Conservation (phyloP, 1,140 invertebrate species). For the Drosophila eugracilis region DNA sequence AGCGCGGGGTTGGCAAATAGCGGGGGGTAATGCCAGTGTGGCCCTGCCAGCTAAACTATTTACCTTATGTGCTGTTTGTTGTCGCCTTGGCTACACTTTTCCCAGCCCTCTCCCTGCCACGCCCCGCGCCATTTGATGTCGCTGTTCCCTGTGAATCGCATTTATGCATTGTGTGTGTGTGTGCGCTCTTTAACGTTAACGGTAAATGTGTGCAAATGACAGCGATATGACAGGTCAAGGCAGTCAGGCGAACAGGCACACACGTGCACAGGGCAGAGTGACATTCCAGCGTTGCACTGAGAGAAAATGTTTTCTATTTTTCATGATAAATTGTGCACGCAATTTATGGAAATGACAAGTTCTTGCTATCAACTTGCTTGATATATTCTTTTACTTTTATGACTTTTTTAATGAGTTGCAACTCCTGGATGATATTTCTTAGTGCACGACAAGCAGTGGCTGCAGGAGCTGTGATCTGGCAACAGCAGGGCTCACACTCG, state of each 20-base stretch:
- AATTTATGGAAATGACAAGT: no score
- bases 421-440: no score
- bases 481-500: constrained; percentile 26
- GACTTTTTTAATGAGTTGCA: not conserved
- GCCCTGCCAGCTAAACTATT: constrained; percentile 69
- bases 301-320: no score
- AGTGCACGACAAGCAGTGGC: constrained; percentile 13
- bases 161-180: constrained; percentile 6
- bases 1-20: no score
- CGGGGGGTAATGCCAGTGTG: constrained; percentile 13
- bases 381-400: no score
- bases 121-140: constrained; percentile 1
- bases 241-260: constrained; percentile 29
- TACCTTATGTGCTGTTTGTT: constrained; percentile 47
- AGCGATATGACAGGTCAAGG: constrained; percentile 76
- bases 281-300: constrained; percentile 9
- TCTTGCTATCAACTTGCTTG: no score
- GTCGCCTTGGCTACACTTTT: constrained; percentile 60
- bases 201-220: constrained; percentile 76
- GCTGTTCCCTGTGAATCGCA: not conserved
- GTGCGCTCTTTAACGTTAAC: constrained; percentile 71
- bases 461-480: constrained; percentile 24
- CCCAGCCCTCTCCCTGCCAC: not conserved
- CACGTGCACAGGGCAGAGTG: not conserved
- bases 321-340: no score